These are phyloP conservation scores for Schrankia costaestrigalis DNA, from an alignment of 2,888 invertebrate species.

Conservation along the genomic window DNA sequence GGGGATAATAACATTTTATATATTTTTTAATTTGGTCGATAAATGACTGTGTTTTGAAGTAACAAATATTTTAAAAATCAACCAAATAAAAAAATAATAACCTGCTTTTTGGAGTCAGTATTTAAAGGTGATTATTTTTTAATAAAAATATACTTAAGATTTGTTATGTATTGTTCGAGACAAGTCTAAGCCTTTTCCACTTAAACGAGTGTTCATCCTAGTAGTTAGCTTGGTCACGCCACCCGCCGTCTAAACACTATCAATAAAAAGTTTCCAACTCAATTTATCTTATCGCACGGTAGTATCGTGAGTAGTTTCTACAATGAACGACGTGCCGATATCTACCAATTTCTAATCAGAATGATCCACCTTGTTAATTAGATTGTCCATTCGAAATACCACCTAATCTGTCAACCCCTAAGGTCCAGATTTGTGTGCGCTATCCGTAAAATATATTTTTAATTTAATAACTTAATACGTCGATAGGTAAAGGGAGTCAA, in stretches of 20 bases:
- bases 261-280: constrained; percentile 70
- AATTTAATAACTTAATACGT: constrained; percentile 79
- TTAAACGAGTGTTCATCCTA: constrained; percentile 15
- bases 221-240: constrained; percentile 44
- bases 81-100: too few species aligned
- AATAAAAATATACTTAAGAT: not conserved
- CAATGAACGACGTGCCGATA: constrained; percentile 79
- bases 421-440: constrained; percentile 42
- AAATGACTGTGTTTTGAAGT: too few species aligned
- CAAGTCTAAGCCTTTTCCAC: not conserved
- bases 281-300: constrained; percentile 76
- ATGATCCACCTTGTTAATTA: constrained; percentile 78
- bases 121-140: too few species aligned
- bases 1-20: too few species aligned
- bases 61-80: too few species aligned
- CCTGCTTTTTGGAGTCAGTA: too few species aligned
- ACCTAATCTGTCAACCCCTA: constrained; percentile 34
- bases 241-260: constrained; percentile 62
- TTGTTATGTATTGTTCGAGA: not conserved
- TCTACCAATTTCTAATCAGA: constrained; percentile 78
- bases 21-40: too few species aligned
- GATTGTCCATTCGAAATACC: constrained; percentile 33
- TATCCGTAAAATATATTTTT: constrained; percentile 56
- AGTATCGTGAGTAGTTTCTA: constrained; percentile 77
- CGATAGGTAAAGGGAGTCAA: constrained; percentile 71